These are phyloP conservation scores for Urocyon cinereoargenteus DNA, from an alignment of 2,797 vertebrate species.

Conservation along the genomic window DNA sequence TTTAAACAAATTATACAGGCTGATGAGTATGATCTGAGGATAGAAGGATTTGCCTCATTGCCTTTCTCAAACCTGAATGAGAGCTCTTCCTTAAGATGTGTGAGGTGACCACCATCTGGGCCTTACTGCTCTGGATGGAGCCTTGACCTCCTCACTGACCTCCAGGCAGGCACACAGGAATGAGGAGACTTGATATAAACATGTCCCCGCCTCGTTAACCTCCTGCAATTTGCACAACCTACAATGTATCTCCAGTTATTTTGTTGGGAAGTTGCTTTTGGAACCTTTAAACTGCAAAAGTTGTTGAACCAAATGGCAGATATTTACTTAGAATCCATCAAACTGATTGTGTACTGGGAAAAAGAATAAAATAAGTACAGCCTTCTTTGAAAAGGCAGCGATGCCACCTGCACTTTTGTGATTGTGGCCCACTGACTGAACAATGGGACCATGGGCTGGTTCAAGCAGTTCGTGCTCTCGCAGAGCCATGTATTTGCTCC, in stretches of 20 bases:
- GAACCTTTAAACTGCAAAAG: background rate
- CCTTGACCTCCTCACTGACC: background rate
- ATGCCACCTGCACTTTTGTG: background rate
- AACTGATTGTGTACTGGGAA: background rate
- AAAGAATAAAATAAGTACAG: background rate
- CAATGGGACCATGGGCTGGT: background rate
- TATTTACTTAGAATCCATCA: conserved; percentile 46
- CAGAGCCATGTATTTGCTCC: background rate
- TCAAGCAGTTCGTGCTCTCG: background rate
- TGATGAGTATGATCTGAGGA: background rate
- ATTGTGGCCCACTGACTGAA: background rate
- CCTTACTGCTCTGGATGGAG: background rate
- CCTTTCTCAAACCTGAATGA: background rate
- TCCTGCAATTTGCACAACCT: background rate
- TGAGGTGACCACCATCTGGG: background rate
- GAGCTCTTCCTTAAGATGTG: background rate
- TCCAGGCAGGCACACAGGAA: background rate
- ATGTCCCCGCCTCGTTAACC: background rate
- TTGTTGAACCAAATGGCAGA: background rate
- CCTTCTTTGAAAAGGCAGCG: background rate
- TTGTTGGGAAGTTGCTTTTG: background rate
- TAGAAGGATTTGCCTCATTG: background rate
- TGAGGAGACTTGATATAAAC: background rate
- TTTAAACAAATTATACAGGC: background rate
- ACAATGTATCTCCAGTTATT: background rate